These are phyloP conservation scores for Brachionus rubens DNA, from an alignment of 1,140 invertebrate genomes.

Conservation along the genomic window DNA sequence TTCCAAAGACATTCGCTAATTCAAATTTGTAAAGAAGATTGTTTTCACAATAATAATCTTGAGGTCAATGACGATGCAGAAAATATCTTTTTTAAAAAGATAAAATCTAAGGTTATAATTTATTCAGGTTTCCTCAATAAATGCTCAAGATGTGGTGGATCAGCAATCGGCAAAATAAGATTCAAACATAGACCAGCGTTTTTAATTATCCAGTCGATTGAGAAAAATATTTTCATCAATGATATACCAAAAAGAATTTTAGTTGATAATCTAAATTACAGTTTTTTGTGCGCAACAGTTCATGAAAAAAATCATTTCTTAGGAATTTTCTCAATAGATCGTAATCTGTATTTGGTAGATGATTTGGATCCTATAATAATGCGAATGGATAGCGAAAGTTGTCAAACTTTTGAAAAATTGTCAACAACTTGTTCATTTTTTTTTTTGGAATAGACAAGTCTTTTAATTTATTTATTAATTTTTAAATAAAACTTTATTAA, in stretches of 20 bases:
- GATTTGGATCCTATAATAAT: too few relatives aligned
- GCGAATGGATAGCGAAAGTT: too few relatives aligned
- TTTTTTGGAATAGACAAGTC: too few relatives aligned
- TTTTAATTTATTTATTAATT: too few relatives aligned
- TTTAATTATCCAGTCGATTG: conserved; percentile 13
- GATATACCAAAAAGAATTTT: neutral
- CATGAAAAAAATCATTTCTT: too few relatives aligned
- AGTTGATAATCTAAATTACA: conserved; percentile 14
- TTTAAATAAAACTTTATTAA: too few relatives aligned
- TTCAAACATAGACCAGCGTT: conserved; percentile 7
- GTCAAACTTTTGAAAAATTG: too few relatives aligned
- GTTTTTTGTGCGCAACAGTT: conserved; percentile 15
- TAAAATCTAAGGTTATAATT: neutral
- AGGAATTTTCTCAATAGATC: too few relatives aligned
- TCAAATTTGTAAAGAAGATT: conserved; percentile 16
- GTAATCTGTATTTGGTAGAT: too few relatives aligned
- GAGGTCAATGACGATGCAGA: neutral
- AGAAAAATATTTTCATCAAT: conserved; percentile 1
- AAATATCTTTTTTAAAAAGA: conserved; percentile 11
- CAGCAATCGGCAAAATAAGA: neutral
- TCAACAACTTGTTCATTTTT: too few relatives aligned
- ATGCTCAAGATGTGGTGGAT: neutral
- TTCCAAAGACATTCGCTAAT: conserved; percentile 20
- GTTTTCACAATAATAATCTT: neutral
- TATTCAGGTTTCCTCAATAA: neutral